Base-by-base conservation (phyloP, 2,113 vertebrate species). In the Aegotheles bennettii region DNA sequence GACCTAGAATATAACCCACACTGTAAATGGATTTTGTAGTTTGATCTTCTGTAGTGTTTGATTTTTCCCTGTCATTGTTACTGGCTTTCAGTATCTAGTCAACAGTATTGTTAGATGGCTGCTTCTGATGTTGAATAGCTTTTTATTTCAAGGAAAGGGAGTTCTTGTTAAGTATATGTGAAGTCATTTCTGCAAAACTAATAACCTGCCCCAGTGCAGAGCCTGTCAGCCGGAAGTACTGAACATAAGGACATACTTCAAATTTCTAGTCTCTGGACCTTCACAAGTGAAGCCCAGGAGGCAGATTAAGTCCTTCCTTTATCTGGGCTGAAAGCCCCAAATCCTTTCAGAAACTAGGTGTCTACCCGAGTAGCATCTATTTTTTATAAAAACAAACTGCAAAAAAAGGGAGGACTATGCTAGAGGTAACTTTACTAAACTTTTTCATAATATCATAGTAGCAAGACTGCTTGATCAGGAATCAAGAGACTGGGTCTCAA, bases 201-300 rank as follows among this genome's bases (percentile, higher is more conserved):
- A n/a, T n/a, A n/a, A n/a, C n/a, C n/a, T n/a, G n/a, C 9, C 14
- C 7, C 60, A 38, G 12, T 1, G 4, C 1, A 42, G 43, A 33
- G n/a, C 40, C 43, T 24, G 29, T 50, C 4, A 2, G 38, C 28
- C 67, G 42, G 18, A 87, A 71, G 29, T 42, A 47, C 11, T 75
- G 38, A 86, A 50, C 14, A 17, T 9, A 53, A 51, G 21, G 13
- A 48, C 25, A n/a, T 5, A 45, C 19, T 60, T 67, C 75, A 43
- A 63, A 57, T 76, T 85, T 48, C 40, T 35, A 40, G 35, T 40
- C 24, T 77, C 65, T 78, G 81, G 35, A 67, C 19, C 24, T 75
- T 78, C 51, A 84, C 21, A 83, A 93, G 26, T 7, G 4, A 48
- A 73, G 11, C 50, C 42, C 50, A 93, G 47, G 75, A 75, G 50